Conservation (phyloP, 2,888 invertebrate species). For the Ctenicera cuprea region DNA sequence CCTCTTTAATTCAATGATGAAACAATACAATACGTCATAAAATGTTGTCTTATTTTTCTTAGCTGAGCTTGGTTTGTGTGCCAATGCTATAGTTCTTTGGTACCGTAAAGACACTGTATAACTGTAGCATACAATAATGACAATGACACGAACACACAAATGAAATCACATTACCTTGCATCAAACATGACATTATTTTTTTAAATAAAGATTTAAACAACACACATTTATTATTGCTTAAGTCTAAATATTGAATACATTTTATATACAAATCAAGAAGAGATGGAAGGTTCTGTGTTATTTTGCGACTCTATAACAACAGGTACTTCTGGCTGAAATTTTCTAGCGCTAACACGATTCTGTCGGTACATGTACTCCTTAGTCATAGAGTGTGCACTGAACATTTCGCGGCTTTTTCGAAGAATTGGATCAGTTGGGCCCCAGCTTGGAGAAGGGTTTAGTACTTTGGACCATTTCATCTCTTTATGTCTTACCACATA, state of each 20-base stretch:
- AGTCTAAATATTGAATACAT: background rate
- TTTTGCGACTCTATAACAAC: background rate
- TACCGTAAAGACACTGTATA: no score
- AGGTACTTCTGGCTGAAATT: constrained; percentile 36
- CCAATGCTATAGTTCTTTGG: no score
- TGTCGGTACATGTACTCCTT: constrained; percentile 44
- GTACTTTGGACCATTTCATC: constrained; percentile 14
- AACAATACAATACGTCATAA: no score
- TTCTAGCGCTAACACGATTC: constrained; percentile 19
- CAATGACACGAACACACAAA: no score
- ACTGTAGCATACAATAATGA: no score
- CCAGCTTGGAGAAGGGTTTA: constrained; percentile 27
- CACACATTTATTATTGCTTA: background rate
- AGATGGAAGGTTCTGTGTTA: background rate
- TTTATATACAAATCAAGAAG: background rate
- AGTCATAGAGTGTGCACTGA: constrained; percentile 40
- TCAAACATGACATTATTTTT: background rate
- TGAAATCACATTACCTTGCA: background rate
- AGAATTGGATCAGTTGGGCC: constrained; percentile 34
- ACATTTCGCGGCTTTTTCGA: constrained; percentile 38
- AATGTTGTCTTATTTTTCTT: no score
- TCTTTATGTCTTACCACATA: constrained; percentile 7
- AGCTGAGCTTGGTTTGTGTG: no score
- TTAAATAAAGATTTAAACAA: background rate
- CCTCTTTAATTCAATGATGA: no score